Percentiles rank a stretch among this genome's conserved stretches.
Conservation (phyloP, 2,113 vertebrate genomes). For the Nothobranchius furzeri region DNA sequence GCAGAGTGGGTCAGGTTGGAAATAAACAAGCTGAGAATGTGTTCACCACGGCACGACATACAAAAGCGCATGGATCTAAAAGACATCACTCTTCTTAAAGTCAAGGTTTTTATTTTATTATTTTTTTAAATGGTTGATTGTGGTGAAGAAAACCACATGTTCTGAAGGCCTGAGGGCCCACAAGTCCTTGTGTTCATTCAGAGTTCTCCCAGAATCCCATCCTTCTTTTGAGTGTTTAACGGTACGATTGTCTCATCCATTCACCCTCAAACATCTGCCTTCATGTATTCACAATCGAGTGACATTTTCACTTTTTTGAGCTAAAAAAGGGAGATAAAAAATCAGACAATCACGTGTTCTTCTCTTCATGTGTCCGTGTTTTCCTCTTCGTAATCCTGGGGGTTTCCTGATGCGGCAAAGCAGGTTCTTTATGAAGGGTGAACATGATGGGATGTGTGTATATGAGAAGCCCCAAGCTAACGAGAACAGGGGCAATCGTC, state of each 20-base stretch:
- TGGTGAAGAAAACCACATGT: constrained; percentile 6
- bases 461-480: constrained; percentile 27
- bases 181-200: constrained; percentile 30
- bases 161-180: constrained; percentile 7
- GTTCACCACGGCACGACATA: constrained; percentile 67
- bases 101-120: not conserved
- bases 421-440: constrained; percentile 19
- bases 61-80: constrained; percentile 35
- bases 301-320: constrained; percentile 30
- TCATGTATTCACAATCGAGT: constrained; percentile 41
- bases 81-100: constrained; percentile 30
- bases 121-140: constrained; percentile 29
- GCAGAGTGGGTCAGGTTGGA: constrained; percentile 1
- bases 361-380: constrained; percentile 11
- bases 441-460: constrained; percentile 15
- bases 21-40: constrained; percentile 42
- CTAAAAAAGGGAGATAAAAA: constrained; percentile 10
- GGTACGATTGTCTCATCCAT: constrained; percentile 13
- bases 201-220: not conserved
- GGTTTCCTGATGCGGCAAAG: not conserved
- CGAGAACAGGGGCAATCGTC: constrained; percentile 30
- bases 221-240: too few relatives aligned
- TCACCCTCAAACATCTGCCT: constrained; percentile 29
- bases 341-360: constrained; percentile 13
- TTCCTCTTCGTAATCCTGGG: constrained; percentile 1